A percentile compares a stretch with the other conserved stretches of the same genome.
Conservation (phyloP, 2,797 vertebrate species). For the Clarias laeviceps region DNA sequence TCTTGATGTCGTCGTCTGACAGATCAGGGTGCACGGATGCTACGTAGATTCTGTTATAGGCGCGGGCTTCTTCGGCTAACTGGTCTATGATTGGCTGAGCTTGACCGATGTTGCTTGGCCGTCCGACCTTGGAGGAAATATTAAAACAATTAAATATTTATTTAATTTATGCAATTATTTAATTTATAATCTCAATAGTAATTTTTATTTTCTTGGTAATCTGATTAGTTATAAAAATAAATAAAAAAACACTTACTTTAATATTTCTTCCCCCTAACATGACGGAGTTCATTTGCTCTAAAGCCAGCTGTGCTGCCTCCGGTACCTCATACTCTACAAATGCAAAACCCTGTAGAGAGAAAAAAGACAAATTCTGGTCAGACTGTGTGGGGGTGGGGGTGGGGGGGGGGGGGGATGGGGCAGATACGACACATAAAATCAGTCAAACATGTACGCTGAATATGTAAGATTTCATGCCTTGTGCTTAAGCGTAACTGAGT, state of each 20-base stretch:
- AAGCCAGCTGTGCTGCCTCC: constrained; percentile 87
- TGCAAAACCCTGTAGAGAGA: constrained; percentile 82
- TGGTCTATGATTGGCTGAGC: constrained; percentile 89
- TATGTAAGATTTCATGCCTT: constrained; percentile 71
- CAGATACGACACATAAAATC: neutral
- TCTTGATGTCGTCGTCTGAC: constrained; percentile 88
- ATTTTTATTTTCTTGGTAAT: neutral
- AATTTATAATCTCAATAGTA: neutral
- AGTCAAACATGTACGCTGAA: neutral
- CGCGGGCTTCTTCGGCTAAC: constrained; percentile 84
- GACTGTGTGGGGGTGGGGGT: too few species aligned
- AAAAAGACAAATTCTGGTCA: neutral
- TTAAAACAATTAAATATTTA: neutral
- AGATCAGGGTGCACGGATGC: constrained; percentile 87
- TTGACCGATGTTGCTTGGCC: constrained; percentile 88
- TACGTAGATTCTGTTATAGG: constrained; percentile 88
- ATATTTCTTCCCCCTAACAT: constrained; percentile 92
- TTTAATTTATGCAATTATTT: too few species aligned
- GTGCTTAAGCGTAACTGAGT: constrained; percentile 89
- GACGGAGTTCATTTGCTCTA: constrained; percentile 95
- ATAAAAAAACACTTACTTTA: constrained; percentile 74
- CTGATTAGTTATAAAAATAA: neutral
- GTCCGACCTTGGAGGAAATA: constrained; percentile 75
- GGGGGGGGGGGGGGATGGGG: too few species aligned
- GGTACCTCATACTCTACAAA: constrained; percentile 94